Percentiles rank a stretch among this genome's conserved stretches.
phyloP scores from a whole-genome alignment of 2,888 invertebrate species.

The Watsonalla cultraria region DNA sequence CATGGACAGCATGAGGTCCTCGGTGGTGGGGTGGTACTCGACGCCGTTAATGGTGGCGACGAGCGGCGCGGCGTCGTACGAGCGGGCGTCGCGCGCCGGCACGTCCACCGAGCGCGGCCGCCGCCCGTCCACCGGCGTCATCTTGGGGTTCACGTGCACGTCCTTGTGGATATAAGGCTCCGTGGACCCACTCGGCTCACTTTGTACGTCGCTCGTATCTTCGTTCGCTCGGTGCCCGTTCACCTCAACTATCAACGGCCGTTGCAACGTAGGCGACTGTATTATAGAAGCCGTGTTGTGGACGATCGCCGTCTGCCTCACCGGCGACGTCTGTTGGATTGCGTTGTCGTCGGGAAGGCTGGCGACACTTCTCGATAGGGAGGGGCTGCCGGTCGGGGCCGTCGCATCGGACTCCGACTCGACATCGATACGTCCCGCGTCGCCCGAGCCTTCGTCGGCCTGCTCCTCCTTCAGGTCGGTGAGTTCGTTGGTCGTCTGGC shows the following conservation, averaged over 20 bases:
- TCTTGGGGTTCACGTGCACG: slow-evolving; percentile 75
- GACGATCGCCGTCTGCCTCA: slow-evolving; percentile 40
- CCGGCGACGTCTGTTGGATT: slow-evolving; percentile 32
- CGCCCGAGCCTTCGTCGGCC: slow-evolving; percentile 29
- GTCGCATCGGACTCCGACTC: slow-evolving; percentile 53
- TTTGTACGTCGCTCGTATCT: slow-evolving; percentile 45
- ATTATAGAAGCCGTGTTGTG: slow-evolving; percentile 47
- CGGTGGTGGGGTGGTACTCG: slow-evolving; percentile 70
- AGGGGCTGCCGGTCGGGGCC: slow-evolving; percentile 44
- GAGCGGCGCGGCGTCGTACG: slow-evolving; percentile 62
- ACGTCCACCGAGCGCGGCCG: slow-evolving; percentile 67
- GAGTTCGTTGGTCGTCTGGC: slow-evolving; percentile 49
- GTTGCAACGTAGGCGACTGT: slow-evolving; percentile 59
- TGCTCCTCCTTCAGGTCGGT: slow-evolving; percentile 59
- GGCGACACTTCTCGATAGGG: slow-evolving; percentile 53
- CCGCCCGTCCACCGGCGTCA: slow-evolving; percentile 68
- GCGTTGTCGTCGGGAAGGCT: slow-evolving; percentile 53
- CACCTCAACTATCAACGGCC: slow-evolving; percentile 63
- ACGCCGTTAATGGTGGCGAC: slow-evolving; percentile 70
- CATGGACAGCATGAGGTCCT: slow-evolving; percentile 70
- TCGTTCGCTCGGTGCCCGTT: slow-evolving; percentile 50
- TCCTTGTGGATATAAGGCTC: slow-evolving; percentile 74
- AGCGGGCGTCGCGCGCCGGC: slow-evolving; percentile 29
- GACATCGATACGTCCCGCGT: slow-evolving; percentile 38
- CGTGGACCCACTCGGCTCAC: slow-evolving; percentile 43